Conservation (phyloP, 2,888 invertebrate genomes). For the Agrilus biguttatus region DNA sequence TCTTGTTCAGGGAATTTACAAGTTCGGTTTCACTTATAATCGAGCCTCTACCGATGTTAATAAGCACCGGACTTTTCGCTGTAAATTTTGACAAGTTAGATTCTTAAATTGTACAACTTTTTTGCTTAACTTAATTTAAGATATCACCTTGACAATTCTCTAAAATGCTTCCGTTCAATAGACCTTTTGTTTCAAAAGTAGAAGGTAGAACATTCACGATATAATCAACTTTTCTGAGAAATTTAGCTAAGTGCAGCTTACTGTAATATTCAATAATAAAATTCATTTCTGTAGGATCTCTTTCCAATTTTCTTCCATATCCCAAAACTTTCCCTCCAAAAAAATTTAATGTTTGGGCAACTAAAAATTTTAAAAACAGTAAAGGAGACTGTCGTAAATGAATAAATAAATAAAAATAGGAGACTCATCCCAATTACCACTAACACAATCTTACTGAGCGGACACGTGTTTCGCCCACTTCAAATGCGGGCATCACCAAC, state of each 20-base stretch:
- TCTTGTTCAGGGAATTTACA: slow-evolving; percentile 33
- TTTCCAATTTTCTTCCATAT: slow-evolving; percentile 9
- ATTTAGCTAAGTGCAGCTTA: slow-evolving; percentile 19
- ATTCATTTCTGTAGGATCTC: slow-evolving; percentile 5
- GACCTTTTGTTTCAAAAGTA: slow-evolving; percentile 32
- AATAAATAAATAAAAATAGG: too few species aligned
- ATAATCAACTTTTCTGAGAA: slow-evolving; percentile 38
- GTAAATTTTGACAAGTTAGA: slow-evolving; percentile 4
- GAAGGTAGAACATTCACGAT: slow-evolving; percentile 38
- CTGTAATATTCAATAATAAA: slow-evolving; percentile 20
- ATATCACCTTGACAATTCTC: slow-evolving; percentile 29
- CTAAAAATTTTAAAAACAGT: slow-evolving; percentile 27
- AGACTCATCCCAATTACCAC: too few species aligned
- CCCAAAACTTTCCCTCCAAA: slow-evolving; percentile 30
- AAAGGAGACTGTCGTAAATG: neutral
- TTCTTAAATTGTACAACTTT: neutral
- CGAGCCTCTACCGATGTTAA: slow-evolving; percentile 44
- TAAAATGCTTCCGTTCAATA: slow-evolving; percentile 34
- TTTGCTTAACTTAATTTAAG: neutral
- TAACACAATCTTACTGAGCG: too few species aligned
- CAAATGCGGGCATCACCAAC: too few species aligned
- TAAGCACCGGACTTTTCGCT: slow-evolving; percentile 33
- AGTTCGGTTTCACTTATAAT: slow-evolving; percentile 37
- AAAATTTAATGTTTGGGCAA: slow-evolving; percentile 30
- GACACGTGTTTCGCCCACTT: too few species aligned